phyloP scores from a whole-genome alignment of 2,113 vertebrate species.

The Polypterus senegalus region DNA sequence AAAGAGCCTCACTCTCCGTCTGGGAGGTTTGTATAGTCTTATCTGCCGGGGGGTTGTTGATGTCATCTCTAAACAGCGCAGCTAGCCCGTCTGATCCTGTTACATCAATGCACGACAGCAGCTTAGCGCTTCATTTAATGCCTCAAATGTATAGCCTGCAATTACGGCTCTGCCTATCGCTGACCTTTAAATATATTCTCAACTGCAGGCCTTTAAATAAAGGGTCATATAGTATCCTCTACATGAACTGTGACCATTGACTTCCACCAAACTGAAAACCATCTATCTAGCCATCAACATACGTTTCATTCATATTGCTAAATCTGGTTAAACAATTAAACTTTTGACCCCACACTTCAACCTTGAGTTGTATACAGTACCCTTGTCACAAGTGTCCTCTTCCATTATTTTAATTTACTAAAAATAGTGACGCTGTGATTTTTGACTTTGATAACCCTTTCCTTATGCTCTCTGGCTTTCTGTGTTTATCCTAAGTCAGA shows the following conservation, averaged over 20 bases:
- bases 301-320: background rate
- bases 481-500: background rate
- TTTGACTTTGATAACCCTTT: no score
- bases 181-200: conserved; percentile 10
- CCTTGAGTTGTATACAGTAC: background rate
- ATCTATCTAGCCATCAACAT: background rate
- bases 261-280: background rate
- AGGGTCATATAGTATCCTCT: background rate
- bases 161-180: conserved; percentile 1
- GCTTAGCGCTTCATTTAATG: no score
- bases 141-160: no score
- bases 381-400: no score
- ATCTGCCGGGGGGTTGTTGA: no score
- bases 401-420: no score
- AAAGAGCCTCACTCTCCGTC: no score
- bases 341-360: background rate
- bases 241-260: background rate
- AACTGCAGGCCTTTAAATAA: background rate
- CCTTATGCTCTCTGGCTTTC: background rate
- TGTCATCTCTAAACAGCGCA: no score
- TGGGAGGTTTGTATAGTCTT: no score
- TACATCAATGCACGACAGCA: no score
- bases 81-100: no score
- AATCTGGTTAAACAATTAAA: conserved; percentile 3
- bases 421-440: no score